Evolutionary conservation across 2,113 vertebrate genomes (phyloP), one percentile per base, ranked within the genome.

Genomic region (Platanista minor): DNA sequence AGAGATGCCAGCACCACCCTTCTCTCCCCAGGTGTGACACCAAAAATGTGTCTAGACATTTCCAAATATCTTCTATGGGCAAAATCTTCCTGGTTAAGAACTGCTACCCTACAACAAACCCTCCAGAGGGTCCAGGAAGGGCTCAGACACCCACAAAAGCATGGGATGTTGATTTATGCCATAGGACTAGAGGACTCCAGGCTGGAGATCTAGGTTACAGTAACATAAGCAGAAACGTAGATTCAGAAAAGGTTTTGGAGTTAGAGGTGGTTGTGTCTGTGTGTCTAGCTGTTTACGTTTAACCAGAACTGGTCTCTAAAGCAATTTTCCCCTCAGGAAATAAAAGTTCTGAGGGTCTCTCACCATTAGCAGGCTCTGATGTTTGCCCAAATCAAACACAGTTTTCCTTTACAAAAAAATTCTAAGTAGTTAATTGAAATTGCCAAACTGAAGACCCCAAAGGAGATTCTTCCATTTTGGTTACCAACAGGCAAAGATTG

Each of bases 401-500:
- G 20, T 52, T 86, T 95, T 71, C 8, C 21, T 46, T 87, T 75
- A 49, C 31, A 49, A 75, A 75, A 49, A 75, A 33, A 72, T 75
- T 46, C 72, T 83, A 54, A 46, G 6, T 71, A 90, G 62, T 85
- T 95, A 52, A 52, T 87, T 69, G 62, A 93, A 80, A 15, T 80
- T 72, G 12, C 67, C 10, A 36, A 90, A 91, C 89, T 57, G 43
- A 78, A 81, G 82, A 57, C 57, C 27, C 62, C 14, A 83, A 90
- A 80, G 80, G 74, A 95, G 43, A 8, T 25, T 66, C 75, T 93
- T 92, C 62, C 17, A 23, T 88, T 85, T 91, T 80, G 87, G 95
- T 94, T 88, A 83, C 91, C 54, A 62, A 41, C 67, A 86, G 67
- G 36, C 90, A 94, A 95, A 91, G 52, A 10, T 10, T 94, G 61